Evolutionary conservation across 1,140 invertebrate genomes (phyloP), one percentile per base, ranked within the genome.

Genomic region (Lamellibrachia luymesi): DNA sequence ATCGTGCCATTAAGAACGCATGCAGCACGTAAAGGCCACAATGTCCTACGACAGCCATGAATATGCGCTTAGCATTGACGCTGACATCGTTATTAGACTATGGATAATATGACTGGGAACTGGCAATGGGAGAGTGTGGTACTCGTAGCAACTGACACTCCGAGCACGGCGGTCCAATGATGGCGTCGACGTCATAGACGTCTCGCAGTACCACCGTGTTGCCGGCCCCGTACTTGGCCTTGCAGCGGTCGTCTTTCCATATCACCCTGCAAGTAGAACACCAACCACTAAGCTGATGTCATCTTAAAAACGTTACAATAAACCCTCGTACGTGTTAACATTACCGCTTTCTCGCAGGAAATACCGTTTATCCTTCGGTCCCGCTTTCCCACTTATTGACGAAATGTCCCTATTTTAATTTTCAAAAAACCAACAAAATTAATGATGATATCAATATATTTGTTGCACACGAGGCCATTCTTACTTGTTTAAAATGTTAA

Each of bases 161-260:
- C 4, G 92, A 92, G 51, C 92, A 93, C 4, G 92, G 92, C 52
- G 92, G 92, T 80, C 92, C 92, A 4, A 93, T 38, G 89, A 49
- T 89, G 17, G 89, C 89, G 80, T 93, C 92, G 17, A 93, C 89
- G 89, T 94, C 94, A n/a, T 94, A 94, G 0, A 52, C 51, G 51
- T 94, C 93, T 90, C 93, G 92, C 50, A 95, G 92, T n/a, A 91
- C 17, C n/a, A 94, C 92, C 50, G 94, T 80, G 64, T 93, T 94
- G 7, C 94, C 94, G 2, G 94, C 94, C 22, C 95, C 94, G 17
- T 94, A 94, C 50, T 93, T 90, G 4, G 94, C 93, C n/a, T 92
- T 94, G 90, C 95, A 95, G 8, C 92, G 91, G 90, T 95, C 94
- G 90, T 95, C 93, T 90, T 93, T 64, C 94, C 94, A 95, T 89